A percentile compares a stretch with the other conserved stretches of the same genome.
These are phyloP conservation scores for Oceanites oceanicus DNA, from an alignment of 2,113 vertebrate genomes.

Conservation along the genomic window DNA sequence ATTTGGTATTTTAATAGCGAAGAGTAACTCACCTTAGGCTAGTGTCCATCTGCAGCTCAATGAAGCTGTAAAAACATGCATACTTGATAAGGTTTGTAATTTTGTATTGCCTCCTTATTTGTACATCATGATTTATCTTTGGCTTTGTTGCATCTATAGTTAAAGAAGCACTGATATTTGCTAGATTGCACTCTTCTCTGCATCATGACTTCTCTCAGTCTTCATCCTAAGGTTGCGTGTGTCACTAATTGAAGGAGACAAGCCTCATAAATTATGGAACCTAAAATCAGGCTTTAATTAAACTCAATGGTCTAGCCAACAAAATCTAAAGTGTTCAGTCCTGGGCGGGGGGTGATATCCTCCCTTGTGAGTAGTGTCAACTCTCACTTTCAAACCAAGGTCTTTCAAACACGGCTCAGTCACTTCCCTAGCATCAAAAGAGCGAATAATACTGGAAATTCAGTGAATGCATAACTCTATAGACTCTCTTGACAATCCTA, in stretches of 20 bases:
- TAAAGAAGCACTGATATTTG: neutral
- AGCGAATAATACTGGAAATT: neutral
- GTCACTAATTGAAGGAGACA: neutral
- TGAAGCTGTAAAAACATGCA: rapidly evolving
- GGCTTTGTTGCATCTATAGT: neutral
- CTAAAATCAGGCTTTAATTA: neutral
- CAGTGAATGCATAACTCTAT: neutral
- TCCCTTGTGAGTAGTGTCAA: neutral
- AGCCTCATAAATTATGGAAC: neutral
- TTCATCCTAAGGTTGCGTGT: neutral
- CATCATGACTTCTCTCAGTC: neutral
- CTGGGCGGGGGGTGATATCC: neutral
- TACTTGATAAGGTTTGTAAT: neutral
- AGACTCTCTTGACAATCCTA: neutral
- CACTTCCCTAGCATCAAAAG: neutral
- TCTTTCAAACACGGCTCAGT: neutral
- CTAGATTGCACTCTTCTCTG: neutral
- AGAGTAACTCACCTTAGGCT: neutral
- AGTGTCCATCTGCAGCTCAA: neutral
- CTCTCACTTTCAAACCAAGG: neutral
- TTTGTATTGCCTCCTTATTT: neutral
- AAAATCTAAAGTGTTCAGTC: neutral
- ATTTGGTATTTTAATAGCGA: neutral
- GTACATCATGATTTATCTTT: neutral
- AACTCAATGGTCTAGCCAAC: neutral